phyloP scores from a whole-genome alignment of 2,888 invertebrate species.

The Selenia dentaria region DNA sequence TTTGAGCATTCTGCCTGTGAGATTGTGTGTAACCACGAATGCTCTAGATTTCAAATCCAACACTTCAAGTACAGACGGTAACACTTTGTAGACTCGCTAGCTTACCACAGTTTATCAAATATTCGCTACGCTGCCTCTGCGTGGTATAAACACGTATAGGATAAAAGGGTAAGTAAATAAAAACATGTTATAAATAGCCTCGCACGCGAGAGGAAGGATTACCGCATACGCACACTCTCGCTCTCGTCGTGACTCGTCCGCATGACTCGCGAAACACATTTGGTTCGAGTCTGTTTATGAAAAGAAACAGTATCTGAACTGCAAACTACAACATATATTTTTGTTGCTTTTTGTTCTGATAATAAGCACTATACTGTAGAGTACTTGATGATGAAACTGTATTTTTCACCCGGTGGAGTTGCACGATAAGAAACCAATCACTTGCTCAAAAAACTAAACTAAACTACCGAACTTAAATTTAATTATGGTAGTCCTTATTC shows the following conservation, averaged over 20 bases:
- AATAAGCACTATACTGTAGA: too few relatives aligned
- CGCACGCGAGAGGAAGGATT: conserved; percentile 29
- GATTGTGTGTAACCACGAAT: conserved; percentile 3
- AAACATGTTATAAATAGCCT: conserved; percentile 43
- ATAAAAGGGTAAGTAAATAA: conserved; percentile 23
- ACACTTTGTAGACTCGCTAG: background rate
- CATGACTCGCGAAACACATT: conserved; percentile 6
- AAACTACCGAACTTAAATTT: too few relatives aligned
- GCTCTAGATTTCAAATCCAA: conserved; percentile 6
- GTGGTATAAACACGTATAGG: conserved; percentile 15
- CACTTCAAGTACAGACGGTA: background rate
- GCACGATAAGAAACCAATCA: too few relatives aligned
- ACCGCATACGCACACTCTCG: conserved; percentile 27
- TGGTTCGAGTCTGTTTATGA: too few relatives aligned
- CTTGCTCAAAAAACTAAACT: too few relatives aligned
- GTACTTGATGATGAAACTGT: too few relatives aligned
- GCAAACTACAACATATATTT: too few relatives aligned
- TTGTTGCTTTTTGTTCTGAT: too few relatives aligned
- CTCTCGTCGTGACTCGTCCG: conserved; percentile 9
- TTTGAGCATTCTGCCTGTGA: conserved; percentile 3
- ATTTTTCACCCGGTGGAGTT: too few relatives aligned
- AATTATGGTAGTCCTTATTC: too few relatives aligned
- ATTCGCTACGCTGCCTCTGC: conserved; percentile 3
- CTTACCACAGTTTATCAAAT: background rate
- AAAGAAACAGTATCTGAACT: too few relatives aligned